Evolutionary conservation across 2,113 vertebrate genomes (phyloP).

Genomic region (Ciconia stormi): DNA sequence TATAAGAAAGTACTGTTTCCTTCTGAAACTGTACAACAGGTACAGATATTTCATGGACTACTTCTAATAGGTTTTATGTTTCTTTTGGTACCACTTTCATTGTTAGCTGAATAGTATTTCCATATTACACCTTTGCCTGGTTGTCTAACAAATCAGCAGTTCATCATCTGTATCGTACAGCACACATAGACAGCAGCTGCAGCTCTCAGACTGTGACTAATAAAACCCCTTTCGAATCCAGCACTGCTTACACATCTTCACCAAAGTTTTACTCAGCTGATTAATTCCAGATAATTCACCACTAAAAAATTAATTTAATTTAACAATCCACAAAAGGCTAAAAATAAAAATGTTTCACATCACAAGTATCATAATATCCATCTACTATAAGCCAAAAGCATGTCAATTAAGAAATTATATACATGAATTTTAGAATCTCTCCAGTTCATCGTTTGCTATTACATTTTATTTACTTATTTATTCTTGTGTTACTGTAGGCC

Average conservation of each 20-base stretch:
- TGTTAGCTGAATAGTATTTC: neutral
- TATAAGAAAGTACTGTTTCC: neutral
- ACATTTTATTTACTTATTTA: neutral
- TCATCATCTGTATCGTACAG: neutral
- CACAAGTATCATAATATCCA: neutral
- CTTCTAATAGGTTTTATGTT: neutral
- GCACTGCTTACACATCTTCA: neutral
- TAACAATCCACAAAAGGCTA: neutral
- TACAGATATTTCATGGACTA: neutral
- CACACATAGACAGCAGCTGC: neutral
- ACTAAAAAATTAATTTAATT: neutral
- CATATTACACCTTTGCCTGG: neutral
- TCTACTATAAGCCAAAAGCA: neutral
- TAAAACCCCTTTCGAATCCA: neutral
- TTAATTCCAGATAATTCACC: conserved; percentile 4
- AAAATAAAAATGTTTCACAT: neutral
- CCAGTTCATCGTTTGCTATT: neutral
- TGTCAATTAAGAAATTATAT: conserved; percentile 10
- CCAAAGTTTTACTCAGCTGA: conserved; percentile 6
- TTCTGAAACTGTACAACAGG: neutral
- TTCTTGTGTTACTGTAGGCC: neutral
- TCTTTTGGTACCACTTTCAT: neutral
- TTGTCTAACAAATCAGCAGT: neutral
- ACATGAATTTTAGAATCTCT: neutral
- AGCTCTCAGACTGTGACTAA: neutral